Conservation (phyloP, 2,888 invertebrate genomes). For the Caenorhabditis drosophilae region DNA sequence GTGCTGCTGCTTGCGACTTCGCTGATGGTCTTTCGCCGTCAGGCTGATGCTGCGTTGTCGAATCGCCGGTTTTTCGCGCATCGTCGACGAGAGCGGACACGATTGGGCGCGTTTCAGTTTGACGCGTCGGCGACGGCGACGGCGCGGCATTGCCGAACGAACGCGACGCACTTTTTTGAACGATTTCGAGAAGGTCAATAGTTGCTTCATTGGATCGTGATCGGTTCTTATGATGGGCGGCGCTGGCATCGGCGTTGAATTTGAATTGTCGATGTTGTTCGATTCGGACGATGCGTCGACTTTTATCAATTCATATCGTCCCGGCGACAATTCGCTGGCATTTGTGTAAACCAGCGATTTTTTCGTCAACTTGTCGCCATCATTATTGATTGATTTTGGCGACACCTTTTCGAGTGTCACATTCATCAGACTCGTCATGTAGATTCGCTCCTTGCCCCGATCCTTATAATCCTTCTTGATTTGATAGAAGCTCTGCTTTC, state of each 20-base stretch:
- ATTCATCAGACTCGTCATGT: slow-evolving; percentile 17
- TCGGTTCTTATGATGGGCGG: slow-evolving; percentile 1
- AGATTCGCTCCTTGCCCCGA: slow-evolving; percentile 26
- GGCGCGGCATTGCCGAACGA: slow-evolving; percentile 36
- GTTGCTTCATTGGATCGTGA: slow-evolving; percentile 26
- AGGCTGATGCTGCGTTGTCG: slow-evolving; percentile 33
- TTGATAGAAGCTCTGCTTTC: slow-evolving; percentile 19
- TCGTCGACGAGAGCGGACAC: slow-evolving; percentile 23
- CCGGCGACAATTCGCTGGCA: slow-evolving; percentile 3
- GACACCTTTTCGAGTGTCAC: slow-evolving; percentile 20
- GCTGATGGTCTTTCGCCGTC: slow-evolving; percentile 1
- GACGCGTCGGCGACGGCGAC: slow-evolving; percentile 46
- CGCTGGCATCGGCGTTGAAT: neutral
- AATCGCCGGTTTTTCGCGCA: slow-evolving; percentile 13
- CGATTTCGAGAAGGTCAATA: slow-evolving; percentile 64
- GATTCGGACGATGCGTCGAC: slow-evolving; percentile 4
- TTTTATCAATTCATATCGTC: slow-evolving; percentile 1
- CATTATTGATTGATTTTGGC: slow-evolving; percentile 14
- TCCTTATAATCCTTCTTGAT: slow-evolving; percentile 24
- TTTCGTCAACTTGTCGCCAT: slow-evolving; percentile 14
- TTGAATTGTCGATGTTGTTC: slow-evolving; percentile 1
- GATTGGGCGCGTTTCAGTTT: slow-evolving; percentile 20
- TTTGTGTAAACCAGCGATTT: slow-evolving; percentile 15
- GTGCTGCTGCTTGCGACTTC: neutral
- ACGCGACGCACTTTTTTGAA: slow-evolving; percentile 65